A percentile compares a stretch with the other conserved stretches of the same genome.
These are phyloP conservation scores for Tipula vernalis DNA, from an alignment of 2,888 invertebrate genomes.

Conservation along the genomic window DNA sequence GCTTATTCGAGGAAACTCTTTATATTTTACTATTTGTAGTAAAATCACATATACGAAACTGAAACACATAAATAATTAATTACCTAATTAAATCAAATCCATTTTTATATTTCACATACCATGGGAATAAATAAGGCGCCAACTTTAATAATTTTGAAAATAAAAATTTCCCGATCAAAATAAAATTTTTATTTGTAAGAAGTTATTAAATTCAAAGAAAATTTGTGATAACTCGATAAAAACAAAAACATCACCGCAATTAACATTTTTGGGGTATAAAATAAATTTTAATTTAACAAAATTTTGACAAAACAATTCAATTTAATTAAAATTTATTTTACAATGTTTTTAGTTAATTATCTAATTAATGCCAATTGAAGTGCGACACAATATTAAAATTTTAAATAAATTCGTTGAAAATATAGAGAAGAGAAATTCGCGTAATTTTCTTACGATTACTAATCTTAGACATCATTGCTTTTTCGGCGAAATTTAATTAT, in stretches of 20 bases:
- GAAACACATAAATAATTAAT: neutral
- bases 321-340: neutral
- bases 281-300: neutral
- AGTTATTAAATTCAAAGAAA: neutral
- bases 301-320: neutral
- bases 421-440: neutral
- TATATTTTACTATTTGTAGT: no score
- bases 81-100: neutral
- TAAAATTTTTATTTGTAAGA: neutral
- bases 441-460: neutral
- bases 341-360: neutral
- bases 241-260: neutral
- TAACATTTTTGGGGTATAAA: neutral
- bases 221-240: neutral
- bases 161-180: neutral
- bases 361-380: neutral
- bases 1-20: no score
- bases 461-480: neutral
- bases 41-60: neutral
- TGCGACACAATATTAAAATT: neutral
- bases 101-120: neutral
- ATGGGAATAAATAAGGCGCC: neutral
- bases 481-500: neutral
- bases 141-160: neutral
- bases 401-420: neutral